Conservation (phyloP, 2,113 vertebrate genomes). For the Trogon melanurus region DNA sequence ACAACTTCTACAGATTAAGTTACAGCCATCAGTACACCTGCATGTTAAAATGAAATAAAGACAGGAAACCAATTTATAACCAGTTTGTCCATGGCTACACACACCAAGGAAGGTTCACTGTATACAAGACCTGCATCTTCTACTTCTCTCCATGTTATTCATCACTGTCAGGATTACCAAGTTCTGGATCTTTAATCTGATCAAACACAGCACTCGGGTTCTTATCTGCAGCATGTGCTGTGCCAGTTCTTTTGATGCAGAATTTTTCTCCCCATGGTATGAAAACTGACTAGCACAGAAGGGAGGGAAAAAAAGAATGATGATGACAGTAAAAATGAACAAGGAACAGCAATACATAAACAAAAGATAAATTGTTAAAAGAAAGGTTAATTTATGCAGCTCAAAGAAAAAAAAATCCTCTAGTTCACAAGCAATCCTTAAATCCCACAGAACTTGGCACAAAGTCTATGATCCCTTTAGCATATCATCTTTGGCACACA, state of each 20-base stretch:
- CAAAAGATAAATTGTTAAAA: slow-evolving; percentile 51
- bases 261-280: not conserved
- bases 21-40: not conserved
- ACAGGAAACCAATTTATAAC: not conserved
- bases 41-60: not conserved
- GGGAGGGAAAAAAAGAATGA: not conserved
- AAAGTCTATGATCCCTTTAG: not conserved
- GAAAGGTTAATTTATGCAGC: slow-evolving; percentile 60
- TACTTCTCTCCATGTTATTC: not conserved
- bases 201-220: not conserved
- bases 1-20: not conserved
- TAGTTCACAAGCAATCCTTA: slow-evolving; percentile 10
- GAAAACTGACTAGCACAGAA: not conserved
- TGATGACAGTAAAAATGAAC: slow-evolving; percentile 16
- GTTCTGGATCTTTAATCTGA: slow-evolving; percentile 17
- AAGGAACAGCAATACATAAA: slow-evolving; percentile 36
- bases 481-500: slow-evolving; percentile 27
- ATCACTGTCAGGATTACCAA: not conserved
- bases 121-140: not conserved
- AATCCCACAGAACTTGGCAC: not conserved
- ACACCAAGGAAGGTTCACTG: not conserved
- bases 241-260: slow-evolving; percentile 1
- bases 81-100: not conserved
- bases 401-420: slow-evolving; percentile 16
- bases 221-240: not conserved